Evolutionary conservation across 1,140 invertebrate species (phyloP).

Genomic region (Bilobella aurantiaca): DNA sequence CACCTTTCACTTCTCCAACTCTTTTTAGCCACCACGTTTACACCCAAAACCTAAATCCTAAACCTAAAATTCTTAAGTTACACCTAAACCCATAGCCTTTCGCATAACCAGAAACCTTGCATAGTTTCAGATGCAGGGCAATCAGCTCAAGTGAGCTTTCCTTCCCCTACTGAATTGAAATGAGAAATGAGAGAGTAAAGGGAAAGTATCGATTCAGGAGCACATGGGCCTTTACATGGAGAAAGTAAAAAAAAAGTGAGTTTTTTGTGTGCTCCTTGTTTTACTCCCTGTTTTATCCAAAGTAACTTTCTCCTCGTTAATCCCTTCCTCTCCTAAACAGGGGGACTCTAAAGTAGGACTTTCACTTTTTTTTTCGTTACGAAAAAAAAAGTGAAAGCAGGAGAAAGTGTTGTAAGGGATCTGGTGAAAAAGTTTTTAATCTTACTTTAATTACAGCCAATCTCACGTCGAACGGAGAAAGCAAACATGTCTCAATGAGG

Average conservation of each 20-base stretch:
- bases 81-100: too few relatives aligned
- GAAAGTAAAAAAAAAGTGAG: not conserved
- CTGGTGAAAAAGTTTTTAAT: slow-evolving; percentile 20
- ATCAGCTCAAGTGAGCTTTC: not conserved
- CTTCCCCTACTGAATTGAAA: not conserved
- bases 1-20: too few relatives aligned
- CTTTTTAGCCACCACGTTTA: too few relatives aligned
- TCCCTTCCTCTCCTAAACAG: not conserved
- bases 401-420: slow-evolving; percentile 7
- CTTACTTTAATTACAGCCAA: slow-evolving; percentile 23
- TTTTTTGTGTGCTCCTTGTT: too few relatives aligned
- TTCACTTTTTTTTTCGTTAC: not conserved
- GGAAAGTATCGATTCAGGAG: not conserved
- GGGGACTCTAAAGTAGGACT: not conserved
- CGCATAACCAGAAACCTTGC: not conserved
- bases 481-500: slow-evolving; percentile 16
- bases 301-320: not conserved
- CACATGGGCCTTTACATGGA: not conserved
- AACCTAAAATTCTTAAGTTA: too few relatives aligned
- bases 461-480: too few relatives aligned
- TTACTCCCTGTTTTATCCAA: not conserved
- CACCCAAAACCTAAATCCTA: too few relatives aligned
- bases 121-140: not conserved
- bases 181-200: not conserved
- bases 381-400: not conserved